Base-by-base conservation (phyloP, 2,113 vertebrate species). In the Lutjanus erythropterus region DNA sequence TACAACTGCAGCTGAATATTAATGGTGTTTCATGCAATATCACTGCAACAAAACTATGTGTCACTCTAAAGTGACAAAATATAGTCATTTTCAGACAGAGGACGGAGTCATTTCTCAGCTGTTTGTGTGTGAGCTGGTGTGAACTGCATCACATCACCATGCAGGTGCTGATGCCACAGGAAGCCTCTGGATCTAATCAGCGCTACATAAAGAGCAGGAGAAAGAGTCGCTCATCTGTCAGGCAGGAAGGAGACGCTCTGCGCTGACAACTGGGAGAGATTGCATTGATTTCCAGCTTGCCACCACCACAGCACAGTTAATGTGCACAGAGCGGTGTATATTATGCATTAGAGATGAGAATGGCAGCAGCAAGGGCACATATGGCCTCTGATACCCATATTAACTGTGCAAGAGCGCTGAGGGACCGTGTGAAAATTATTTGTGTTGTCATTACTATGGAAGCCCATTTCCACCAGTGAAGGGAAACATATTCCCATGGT, bases 251-350 rank as follows among this genome's bases (percentile, higher is more conserved):
- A 56, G 83, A 84, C 16, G 49, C 35, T 66, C 44, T 11, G 42
- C 47, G 16, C 53, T 85, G 86, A 88, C 85, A 76, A 49, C 66
- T 44, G 61, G 59, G 66, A 61, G 66, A 75, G 76, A 85, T 71
- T 59, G 80, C 77, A 88, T 84, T 75, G 89, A 92, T 91, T 89
- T 70, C 83, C 52, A 46, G 71, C 58, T 86, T 25, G 12, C 78
- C 75, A 62, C 65, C 55, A 76, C 42, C 42, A 6, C 69, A 64
- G 49, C 46, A 33, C 66, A 52, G 67, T 80, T 86, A 85, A 89
- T 80, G 80, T 78, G 85, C 76, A 83, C 71, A 80, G 64, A 84
- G 49, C 33, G 16, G 46, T 67, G 23, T 75, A 62, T 73, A 71
- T 86, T 69, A 85, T 53, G 53, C 66, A 61, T 76, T 12, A 37